Evolutionary conservation across 2,888 invertebrate genomes (phyloP).

Genomic region (Scelioninae gen. 2): DNA sequence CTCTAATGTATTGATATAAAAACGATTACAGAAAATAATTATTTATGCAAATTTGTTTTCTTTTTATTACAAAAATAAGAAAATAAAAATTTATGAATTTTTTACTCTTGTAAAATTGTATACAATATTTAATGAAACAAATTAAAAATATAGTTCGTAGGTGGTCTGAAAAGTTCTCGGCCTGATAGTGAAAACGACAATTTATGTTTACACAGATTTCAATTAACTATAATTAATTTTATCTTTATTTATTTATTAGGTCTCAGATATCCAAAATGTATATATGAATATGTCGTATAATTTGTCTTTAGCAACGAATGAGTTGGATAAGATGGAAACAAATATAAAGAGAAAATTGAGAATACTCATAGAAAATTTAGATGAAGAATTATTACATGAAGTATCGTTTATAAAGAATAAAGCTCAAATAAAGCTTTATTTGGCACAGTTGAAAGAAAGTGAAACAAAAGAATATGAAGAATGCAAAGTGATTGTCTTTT

Average conservation of each 20-base stretch:
- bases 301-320: not conserved
- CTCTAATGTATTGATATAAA: too few relatives aligned
- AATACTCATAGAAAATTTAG: not conserved
- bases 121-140: not conserved
- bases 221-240: too few relatives aligned
- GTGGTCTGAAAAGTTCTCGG: too few relatives aligned
- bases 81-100: not conserved
- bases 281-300: not conserved
- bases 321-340: not conserved
- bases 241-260: constrained; percentile 1
- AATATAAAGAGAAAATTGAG: not conserved
- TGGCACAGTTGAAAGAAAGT: constrained; percentile 61
- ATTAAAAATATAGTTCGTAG: too few relatives aligned
- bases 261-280: not conserved
- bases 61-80: too few relatives aligned
- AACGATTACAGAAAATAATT: not conserved
- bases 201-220: too few relatives aligned
- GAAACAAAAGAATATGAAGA: constrained; percentile 68
- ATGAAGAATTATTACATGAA: constrained; percentile 4
- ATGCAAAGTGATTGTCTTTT: constrained; percentile 66
- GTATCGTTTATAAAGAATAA: constrained; percentile 9
- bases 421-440: not conserved
- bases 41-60: too few relatives aligned
- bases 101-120: not conserved
- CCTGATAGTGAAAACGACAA: too few relatives aligned